Conservation (phyloP, 2,888 invertebrate genomes). For the Rhaphigaster nebulosa region DNA sequence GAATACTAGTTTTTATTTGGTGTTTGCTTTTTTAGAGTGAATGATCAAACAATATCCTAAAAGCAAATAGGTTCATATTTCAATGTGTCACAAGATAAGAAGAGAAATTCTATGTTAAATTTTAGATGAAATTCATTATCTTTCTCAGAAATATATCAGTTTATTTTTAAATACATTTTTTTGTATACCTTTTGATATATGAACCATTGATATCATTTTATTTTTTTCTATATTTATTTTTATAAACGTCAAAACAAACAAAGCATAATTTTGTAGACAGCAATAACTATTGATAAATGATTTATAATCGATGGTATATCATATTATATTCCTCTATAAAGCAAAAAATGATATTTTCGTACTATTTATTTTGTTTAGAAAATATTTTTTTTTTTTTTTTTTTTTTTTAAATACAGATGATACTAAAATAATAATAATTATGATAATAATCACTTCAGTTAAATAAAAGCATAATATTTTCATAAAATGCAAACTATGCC, state of each 20-base stretch:
- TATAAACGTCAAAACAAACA: no score
- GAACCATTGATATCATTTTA: background rate
- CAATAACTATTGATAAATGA: background rate
- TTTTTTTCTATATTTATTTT: background rate
- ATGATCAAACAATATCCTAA: background rate
- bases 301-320: background rate
- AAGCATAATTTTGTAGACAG: no score
- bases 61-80: background rate
- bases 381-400: no score
- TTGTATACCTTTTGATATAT: background rate
- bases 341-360: no score
- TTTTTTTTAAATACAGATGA: no score
- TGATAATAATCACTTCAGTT: no score
- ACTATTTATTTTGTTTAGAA: no score
- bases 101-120: background rate
- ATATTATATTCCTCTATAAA: background rate
- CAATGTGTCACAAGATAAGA: background rate
- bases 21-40: background rate
- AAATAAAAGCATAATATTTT: no score
- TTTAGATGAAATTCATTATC: background rate
- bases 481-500: no score
- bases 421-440: no score
- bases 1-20: no score
- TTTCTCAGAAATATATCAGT: background rate
- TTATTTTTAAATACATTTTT: background rate